Conservation (phyloP, 2,113 vertebrate species). For the Alexandromys fortis region DNA sequence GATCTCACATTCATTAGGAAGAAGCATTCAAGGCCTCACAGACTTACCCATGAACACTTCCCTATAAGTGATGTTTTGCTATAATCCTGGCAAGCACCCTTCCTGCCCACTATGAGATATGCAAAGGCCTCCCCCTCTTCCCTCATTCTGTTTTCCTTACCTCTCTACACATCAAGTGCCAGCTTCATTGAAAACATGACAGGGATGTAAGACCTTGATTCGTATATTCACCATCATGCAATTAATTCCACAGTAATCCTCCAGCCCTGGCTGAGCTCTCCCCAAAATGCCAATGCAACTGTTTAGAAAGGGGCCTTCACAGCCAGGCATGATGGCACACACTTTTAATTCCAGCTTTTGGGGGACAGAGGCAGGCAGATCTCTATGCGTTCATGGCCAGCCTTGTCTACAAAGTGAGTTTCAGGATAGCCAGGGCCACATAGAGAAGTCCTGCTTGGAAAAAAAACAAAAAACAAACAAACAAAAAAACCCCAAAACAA, state of each 20-base stretch:
- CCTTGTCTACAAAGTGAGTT: too few relatives aligned
- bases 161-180: slow-evolving; percentile 23
- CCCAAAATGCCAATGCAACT: not conserved
- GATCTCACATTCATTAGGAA: not conserved
- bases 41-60: not conserved
- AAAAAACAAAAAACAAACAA: too few relatives aligned
- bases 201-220: not conserved
- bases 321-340: too few relatives aligned
- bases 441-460: too few relatives aligned
- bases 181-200: slow-evolving; percentile 31
- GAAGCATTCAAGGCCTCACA: not conserved
- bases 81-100: not conserved
- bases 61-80: not conserved
- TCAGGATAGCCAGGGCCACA: too few relatives aligned
- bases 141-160: not conserved
- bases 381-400: too few relatives aligned
- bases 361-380: too few relatives aligned
- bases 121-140: not conserved
- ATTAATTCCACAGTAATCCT: not conserved
- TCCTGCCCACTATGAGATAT: slow-evolving; percentile 32
- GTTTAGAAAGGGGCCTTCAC: not conserved
- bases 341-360: too few relatives aligned
- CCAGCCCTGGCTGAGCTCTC: not conserved
- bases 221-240: not conserved
- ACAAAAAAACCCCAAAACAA: too few relatives aligned